These are phyloP conservation scores for Papio anubis DNA, from an alignment of 2,113 vertebrate genomes.

Conservation along the genomic window DNA sequence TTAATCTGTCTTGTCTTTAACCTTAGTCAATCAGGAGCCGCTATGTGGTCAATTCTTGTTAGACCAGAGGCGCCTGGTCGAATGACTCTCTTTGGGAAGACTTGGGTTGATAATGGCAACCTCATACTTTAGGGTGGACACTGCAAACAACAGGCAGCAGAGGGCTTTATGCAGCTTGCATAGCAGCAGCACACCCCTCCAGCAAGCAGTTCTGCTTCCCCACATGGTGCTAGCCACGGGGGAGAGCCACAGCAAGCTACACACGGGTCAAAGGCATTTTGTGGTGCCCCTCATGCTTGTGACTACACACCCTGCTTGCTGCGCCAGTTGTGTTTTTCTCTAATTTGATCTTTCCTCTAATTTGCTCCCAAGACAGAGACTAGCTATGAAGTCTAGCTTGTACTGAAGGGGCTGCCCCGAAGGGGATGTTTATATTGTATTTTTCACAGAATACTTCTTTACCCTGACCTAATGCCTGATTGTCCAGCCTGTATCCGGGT, in stretches of 20 bases:
- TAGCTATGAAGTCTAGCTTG: not conserved
- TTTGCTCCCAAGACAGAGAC: not conserved
- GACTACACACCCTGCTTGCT: not conserved
- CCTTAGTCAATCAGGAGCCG: not conserved
- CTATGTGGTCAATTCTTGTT: not conserved
- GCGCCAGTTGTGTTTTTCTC: not conserved
- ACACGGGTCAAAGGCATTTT: too few species aligned
- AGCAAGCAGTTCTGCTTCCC: not conserved
- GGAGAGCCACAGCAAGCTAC: not conserved
- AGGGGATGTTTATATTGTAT: too few species aligned
- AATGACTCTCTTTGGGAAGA: not conserved
- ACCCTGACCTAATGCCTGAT: not conserved
- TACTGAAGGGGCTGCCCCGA: not conserved
- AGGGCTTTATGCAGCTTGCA: fast-evolving
- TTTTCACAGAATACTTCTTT: not conserved
- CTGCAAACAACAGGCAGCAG: too few species aligned
- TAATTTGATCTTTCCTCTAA: not conserved
- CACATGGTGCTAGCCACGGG: not conserved
- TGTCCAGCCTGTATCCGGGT: not conserved
- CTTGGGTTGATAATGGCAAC: not conserved
- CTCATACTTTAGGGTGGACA: not conserved
- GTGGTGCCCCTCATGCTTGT: not conserved
- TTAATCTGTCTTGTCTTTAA: not conserved
- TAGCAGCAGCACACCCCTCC: too few species aligned
- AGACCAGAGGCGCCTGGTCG: not conserved